Conservation (phyloP, 2,113 vertebrate genomes). For the Petroica traversi region DNA sequence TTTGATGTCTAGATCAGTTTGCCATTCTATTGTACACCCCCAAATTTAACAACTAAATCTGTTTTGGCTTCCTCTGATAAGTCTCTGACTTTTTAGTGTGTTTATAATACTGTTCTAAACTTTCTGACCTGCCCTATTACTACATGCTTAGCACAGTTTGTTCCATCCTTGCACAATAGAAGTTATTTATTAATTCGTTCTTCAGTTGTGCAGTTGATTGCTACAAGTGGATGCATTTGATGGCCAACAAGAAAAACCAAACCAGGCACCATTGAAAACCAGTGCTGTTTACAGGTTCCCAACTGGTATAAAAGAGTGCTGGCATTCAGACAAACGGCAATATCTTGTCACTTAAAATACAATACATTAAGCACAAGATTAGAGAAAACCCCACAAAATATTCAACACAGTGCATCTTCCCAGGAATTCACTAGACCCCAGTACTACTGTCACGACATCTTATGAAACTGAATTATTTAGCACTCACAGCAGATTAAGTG, state of each 20-base stretch:
- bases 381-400: not conserved
- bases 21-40: not conserved
- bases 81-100: not conserved
- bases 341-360: not conserved
- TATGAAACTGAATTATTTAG: not conserved
- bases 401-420: not conserved
- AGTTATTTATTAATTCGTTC: not conserved
- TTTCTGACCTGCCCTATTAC: not conserved
- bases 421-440: not conserved
- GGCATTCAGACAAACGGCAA: not conserved
- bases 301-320: rapidly evolving
- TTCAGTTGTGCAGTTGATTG: not conserved
- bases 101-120: not conserved
- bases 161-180: not conserved
- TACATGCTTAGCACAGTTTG: not conserved
- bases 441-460: not conserved
- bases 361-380: not conserved
- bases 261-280: not conserved
- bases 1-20: not conserved
- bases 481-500: not conserved
- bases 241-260: not conserved
- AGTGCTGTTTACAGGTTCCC: not conserved
- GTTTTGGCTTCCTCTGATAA: not conserved
- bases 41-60: not conserved
- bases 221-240: not conserved